A percentile compares a stretch with the other conserved stretches of the same genome.
These are phyloP conservation scores for Pissodes strobi DNA, from an alignment of 1,140 invertebrate genomes.

Conservation along the genomic window DNA sequence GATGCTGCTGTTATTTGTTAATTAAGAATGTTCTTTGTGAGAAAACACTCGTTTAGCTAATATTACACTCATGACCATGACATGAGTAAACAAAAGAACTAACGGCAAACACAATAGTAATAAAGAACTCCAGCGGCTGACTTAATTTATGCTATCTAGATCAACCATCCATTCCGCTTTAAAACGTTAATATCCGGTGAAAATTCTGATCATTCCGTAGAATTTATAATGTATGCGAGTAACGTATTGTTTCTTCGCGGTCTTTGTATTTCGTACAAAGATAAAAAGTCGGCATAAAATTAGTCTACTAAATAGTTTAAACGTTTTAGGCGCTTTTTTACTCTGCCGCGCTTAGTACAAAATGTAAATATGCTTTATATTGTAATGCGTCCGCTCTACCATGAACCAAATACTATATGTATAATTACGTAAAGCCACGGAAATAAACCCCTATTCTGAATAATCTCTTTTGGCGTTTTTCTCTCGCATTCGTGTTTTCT, in stretches of 20 bases:
- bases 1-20: too few species aligned
- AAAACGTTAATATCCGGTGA: conserved; percentile 35
- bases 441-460: conserved; percentile 13
- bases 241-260: conserved; percentile 26
- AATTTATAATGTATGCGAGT: conserved; percentile 26
- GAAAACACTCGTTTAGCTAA: neutral
- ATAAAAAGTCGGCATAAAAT: conserved; percentile 26
- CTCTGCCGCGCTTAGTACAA: conserved; percentile 6
- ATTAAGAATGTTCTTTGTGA: neutral
- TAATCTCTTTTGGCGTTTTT: neutral
- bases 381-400: conserved; percentile 33
- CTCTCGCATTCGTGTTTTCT: neutral
- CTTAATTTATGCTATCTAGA: conserved; percentile 25
- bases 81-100: conserved; percentile 5
- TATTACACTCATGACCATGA: neutral
- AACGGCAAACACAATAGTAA: neutral
- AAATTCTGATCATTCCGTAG: conserved; percentile 27
- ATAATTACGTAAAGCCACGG: conserved; percentile 27
- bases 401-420: conserved; percentile 27
- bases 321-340: conserved; percentile 29
- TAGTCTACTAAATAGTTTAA: conserved; percentile 28
- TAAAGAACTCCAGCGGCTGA: too few species aligned
- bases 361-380: conserved; percentile 35
- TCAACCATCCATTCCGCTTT: conserved; percentile 4
- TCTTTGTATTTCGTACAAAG: conserved; percentile 20